Evolutionary conservation across 2,113 vertebrate species (phyloP).

Genomic region (Daphoenositta chrysoptera): DNA sequence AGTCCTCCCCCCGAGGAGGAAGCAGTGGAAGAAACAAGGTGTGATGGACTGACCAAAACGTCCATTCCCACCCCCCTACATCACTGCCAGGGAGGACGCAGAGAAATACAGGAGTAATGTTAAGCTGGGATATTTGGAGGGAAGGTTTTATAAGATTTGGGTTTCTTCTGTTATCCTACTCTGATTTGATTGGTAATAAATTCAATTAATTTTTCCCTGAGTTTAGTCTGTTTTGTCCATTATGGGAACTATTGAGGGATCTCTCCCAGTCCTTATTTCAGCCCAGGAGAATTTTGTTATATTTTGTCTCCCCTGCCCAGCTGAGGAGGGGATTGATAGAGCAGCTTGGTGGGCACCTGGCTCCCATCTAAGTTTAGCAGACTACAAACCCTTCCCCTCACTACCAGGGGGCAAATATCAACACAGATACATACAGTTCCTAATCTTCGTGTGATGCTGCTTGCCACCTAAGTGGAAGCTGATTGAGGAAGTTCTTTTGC

Average conservation of each 20-base stretch:
- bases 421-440: neutral
- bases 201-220: neutral
- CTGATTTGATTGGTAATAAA: neutral
- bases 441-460: neutral
- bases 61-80: accelerated
- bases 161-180: neutral
- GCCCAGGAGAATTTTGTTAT: neutral
- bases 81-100: neutral
- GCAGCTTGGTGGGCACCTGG: neutral
- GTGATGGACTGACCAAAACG: neutral
- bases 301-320: neutral
- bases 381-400: neutral
- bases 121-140: neutral
- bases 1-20: neutral
- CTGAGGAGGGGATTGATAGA: neutral
- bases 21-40: neutral
- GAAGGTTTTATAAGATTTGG: neutral
- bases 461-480: neutral
- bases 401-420: neutral
- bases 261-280: neutral
- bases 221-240: accelerated
- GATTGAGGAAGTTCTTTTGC: neutral
- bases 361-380: neutral
- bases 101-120: neutral
- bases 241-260: neutral